A percentile compares a stretch with the other conserved stretches of the same genome.
phyloP scores from a whole-genome alignment of 2,888 invertebrate genomes.

The Dastarcus helophoroides region DNA sequence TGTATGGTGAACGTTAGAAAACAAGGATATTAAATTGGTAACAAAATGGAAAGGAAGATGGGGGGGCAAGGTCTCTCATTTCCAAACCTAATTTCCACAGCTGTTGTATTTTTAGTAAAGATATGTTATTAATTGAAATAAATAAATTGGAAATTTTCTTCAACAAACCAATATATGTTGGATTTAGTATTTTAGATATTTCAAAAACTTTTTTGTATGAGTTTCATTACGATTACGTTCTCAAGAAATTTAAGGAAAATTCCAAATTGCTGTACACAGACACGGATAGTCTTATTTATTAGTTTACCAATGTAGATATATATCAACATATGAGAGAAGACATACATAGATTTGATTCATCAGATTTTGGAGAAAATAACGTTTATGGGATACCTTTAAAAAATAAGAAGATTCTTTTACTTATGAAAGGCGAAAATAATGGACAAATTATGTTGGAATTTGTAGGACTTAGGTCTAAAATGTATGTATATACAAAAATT shows the following conservation, averaged over 20 bases:
- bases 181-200: conserved; percentile 15
- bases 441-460: no score
- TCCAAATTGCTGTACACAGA: conserved; percentile 12
- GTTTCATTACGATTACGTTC: conserved; percentile 19
- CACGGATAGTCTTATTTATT: conserved; percentile 6
- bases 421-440: conserved; percentile 12
- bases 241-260: no score
- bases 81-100: conserved; percentile 15
- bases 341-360: conserved; percentile 12
- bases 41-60: conserved; percentile 9
- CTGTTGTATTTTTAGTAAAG: conserved; percentile 12
- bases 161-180: conserved; percentile 16
- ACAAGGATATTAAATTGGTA: conserved; percentile 10
- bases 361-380: conserved; percentile 11
- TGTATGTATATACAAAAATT: no score
- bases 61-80: conserved; percentile 14
- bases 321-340: conserved; percentile 11
- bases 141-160: conserved; percentile 11
- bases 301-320: conserved; percentile 10
- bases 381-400: conserved; percentile 7
- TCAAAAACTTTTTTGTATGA: conserved; percentile 17
- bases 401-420: conserved; percentile 9
- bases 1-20: conserved; percentile 9
- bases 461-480: no score
- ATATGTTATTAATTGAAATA: conserved; percentile 13